Percentiles rank a stretch among this genome's conserved stretches.
Conservation (phyloP, 92 coral and sea anemone species). For the Chrysogorgia sp. region DNA sequence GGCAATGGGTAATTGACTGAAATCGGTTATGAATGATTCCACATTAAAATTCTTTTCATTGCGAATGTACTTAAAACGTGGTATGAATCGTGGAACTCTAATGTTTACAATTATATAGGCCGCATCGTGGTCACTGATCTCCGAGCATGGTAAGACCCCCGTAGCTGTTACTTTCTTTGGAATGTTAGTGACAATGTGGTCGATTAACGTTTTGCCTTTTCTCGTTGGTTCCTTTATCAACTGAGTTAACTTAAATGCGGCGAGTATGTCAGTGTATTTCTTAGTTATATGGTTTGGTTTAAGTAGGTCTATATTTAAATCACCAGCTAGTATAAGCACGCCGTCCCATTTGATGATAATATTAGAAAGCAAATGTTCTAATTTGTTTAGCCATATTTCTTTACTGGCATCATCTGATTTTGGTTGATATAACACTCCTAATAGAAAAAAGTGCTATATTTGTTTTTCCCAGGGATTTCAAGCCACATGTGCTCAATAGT, state of each 20-base stretch:
- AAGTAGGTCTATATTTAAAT: constrained; percentile 7
- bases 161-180: too few relatives aligned
- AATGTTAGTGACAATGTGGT: too few relatives aligned
- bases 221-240: neutral
- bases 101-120: constrained; percentile 8
- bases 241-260: constrained; percentile 1
- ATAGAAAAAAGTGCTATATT: constrained; percentile 1
- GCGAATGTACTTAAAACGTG: neutral
- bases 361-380: constrained; percentile 2
- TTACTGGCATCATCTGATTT: constrained; percentile 8
- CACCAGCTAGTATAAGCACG: constrained; percentile 14
- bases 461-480: constrained; percentile 50
- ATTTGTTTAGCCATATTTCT: constrained; percentile 11
- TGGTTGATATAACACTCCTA: constrained; percentile 3
- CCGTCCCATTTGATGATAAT: neutral
- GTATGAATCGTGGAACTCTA: neutral
- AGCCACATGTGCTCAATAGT: constrained; percentile 55
- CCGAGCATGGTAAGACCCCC: constrained; percentile 4
- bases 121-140: constrained; percentile 12
- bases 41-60: neutral
- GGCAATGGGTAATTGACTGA: neutral
- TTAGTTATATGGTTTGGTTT: neutral
- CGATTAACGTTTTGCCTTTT: constrained; percentile 10
- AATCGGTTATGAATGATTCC: neutral
- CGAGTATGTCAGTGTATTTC: neutral